These are phyloP conservation scores for Arvicanthis niloticus DNA, from an alignment of 2,113 vertebrate species.

Conservation along the genomic window DNA sequence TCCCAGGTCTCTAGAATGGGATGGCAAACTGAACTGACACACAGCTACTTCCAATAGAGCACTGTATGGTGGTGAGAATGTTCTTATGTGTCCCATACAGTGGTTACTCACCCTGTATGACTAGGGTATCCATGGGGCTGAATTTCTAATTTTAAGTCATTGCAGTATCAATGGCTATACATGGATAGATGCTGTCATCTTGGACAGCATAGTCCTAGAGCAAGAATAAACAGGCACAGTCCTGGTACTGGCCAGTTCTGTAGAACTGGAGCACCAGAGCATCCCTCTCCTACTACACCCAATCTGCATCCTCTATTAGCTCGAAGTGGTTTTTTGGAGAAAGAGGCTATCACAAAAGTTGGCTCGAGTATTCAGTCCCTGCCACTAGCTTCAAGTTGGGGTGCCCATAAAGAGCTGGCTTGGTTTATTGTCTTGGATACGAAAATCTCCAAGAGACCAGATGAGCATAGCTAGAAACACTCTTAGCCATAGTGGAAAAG, in stretches of 20 bases:
- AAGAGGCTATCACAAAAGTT: background rate
- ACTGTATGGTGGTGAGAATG: background rate
- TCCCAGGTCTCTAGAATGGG: background rate
- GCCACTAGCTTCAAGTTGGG: background rate
- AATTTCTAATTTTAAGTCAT: conserved; percentile 25
- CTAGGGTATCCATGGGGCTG: background rate
- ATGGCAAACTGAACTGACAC: background rate
- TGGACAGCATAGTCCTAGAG: background rate
- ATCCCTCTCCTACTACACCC: too few species aligned
- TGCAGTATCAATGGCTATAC: background rate
- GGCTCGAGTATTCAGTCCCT: background rate
- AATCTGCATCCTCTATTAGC: background rate
- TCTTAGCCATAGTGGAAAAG: background rate
- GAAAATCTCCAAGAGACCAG: conserved; percentile 60
- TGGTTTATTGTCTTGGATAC: conserved; percentile 63
- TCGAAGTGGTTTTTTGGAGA: background rate
- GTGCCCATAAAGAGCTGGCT: conserved; percentile 27
- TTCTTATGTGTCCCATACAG: background rate
- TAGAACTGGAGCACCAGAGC: background rate
- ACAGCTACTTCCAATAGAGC: rapidly evolving
- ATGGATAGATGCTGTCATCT: background rate
- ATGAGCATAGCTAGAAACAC: conserved; percentile 43
- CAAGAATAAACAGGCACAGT: background rate
- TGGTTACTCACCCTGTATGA: background rate
- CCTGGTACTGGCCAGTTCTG: background rate